Base-by-base conservation (phyloP, 2,797 vertebrate genomes). In the Rousettus madagascariensis region DNA sequence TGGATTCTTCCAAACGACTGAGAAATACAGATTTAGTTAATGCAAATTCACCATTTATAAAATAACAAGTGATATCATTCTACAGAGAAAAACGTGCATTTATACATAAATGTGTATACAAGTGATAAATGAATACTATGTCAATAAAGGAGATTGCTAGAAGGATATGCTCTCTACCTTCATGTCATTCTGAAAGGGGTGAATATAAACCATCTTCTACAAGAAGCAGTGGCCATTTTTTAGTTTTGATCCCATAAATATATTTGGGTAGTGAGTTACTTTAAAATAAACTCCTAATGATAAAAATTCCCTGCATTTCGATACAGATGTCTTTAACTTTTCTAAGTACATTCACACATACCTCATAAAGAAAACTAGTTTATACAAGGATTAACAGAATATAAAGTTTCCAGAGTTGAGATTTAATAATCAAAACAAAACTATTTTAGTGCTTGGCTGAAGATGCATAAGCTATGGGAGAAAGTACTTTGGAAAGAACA, bases 381-480 rank as follows among this genome's bases (percentile, higher is more conserved):
- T 96, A 93, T 91, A 96, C 43, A 90, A 24, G 92, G 93, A 96
- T 97, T 97, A 97, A 46, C 96, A 93, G 94, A 85, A 84, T 95
- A 93, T 97, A 93, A 74, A 33, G 46, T 96, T 97, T 96, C 97
- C 63, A 93, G 59, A 91, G 72, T 69, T 96, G 30, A 95, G 57
- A 93, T 87, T 94, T 97, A 95, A 93, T 94, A 86, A 96, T 71
- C 86, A 95, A 96, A 97, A 94, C 91, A 97, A 90, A 93, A 59
- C 19, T 33, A n/a, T 46, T 90, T 75, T 63, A 90, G 26, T 87
- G 71, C 51, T 94, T 91, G 86, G 49, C 75, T 87, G 49, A 92
- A 26, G 33, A 11, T 12, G 5, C 20, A 66, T 55, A 63, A 84
- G 33, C 61, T 53, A 19, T 19, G 61, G 69, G 49, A 59, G 79